Conservation (phyloP, 2,797 vertebrate genomes). For the Karalla daura region DNA sequence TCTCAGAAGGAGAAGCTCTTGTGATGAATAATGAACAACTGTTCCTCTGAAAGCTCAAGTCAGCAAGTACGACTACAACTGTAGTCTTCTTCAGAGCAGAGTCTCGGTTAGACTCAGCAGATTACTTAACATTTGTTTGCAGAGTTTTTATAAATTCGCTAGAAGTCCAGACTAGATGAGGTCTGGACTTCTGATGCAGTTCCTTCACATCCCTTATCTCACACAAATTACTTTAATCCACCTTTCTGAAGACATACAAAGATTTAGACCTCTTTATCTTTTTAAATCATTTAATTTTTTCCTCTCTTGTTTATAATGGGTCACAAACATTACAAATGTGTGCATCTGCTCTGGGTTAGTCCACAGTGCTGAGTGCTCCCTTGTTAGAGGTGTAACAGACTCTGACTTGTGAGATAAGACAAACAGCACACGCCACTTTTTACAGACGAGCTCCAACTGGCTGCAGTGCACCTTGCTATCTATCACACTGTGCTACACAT, state of each 20-base stretch:
- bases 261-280: not conserved
- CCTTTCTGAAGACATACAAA: not conserved
- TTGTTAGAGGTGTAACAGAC: not conserved
- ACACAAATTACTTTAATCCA: not conserved
- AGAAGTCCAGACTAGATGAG: too few species aligned
- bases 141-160: not conserved
- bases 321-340: not conserved
- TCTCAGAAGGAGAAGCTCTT: slow-evolving; percentile 18
- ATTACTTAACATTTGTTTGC: not conserved
- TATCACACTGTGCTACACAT: slow-evolving; percentile 11
- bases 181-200: too few species aligned
- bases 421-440: slow-evolving; percentile 25
- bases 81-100: not conserved
- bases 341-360: not conserved
- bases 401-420: slow-evolving; percentile 7
- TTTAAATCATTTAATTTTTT: not conserved
- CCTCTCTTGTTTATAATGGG: not conserved
- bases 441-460: slow-evolving; percentile 24
- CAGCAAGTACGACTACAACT: not conserved
- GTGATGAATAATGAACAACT: slow-evolving; percentile 25
- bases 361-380: not conserved
- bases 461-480: slow-evolving; percentile 31
- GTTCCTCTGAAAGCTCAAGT: not conserved
- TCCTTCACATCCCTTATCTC: too few species aligned
- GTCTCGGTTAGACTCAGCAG: not conserved